Conservation (phyloP, 2,797 vertebrate species). For the Lepidocolaptes lacrymiger region DNA sequence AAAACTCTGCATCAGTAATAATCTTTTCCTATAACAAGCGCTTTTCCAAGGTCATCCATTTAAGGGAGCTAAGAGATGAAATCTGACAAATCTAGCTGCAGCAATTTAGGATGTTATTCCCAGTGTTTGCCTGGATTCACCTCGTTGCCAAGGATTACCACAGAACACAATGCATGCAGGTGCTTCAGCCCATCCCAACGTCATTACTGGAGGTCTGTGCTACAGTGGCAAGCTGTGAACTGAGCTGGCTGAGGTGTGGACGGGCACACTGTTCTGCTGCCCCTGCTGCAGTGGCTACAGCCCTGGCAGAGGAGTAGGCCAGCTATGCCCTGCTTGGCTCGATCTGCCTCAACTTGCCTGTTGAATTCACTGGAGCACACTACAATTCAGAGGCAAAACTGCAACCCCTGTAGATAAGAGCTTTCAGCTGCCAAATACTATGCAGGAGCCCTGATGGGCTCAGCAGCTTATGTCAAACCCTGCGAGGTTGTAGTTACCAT, state of each 20-base stretch:
- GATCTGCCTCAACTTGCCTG: neutral
- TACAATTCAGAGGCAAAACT: conserved; percentile 16
- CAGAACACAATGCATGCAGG: fast-evolving
- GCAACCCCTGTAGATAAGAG: conserved; percentile 30
- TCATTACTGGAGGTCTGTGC: neutral
- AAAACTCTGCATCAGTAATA: neutral
- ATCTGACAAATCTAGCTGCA: neutral
- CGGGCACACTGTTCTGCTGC: fast-evolving
- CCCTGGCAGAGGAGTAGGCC: neutral
- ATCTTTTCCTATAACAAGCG: fast-evolving
- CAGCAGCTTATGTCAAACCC: conserved; percentile 24
- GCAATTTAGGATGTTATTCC: neutral
- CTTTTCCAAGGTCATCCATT: neutral
- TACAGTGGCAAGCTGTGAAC: fast-evolving
- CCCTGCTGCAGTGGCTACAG: neutral
- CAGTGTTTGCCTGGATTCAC: neutral
- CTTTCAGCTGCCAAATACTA: conserved; percentile 26
- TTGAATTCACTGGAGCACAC: neutral
- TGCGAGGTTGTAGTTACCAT: neutral
- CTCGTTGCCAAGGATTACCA: neutral
- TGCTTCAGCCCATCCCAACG: neutral
- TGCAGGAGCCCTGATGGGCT: conserved; percentile 36
- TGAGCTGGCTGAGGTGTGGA: neutral
- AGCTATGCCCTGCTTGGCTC: neutral
- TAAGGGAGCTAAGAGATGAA: neutral